Percentiles rank a stretch among this genome's conserved stretches.
These are phyloP conservation scores for Craniophora ligustri DNA, from an alignment of 2,888 invertebrate species.

Conservation along the genomic window DNA sequence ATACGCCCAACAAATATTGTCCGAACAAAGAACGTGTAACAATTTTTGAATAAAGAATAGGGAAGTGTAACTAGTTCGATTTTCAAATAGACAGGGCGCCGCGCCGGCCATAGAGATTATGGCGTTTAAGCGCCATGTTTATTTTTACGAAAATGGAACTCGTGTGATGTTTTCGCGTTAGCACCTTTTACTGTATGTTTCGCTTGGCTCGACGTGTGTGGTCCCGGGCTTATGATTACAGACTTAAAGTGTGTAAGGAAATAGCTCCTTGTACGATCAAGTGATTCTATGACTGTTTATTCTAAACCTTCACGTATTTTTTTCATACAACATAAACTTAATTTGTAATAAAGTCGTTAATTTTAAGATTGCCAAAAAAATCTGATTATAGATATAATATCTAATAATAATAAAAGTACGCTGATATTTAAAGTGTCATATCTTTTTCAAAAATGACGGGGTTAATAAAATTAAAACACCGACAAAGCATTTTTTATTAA, in stretches of 20 bases:
- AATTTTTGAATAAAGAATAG: constrained; percentile 76
- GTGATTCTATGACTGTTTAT: constrained; percentile 39
- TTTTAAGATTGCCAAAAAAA: neutral
- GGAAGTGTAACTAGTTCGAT: constrained; percentile 76
- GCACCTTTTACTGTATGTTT: constrained; percentile 84
- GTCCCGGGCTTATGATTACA: constrained; percentile 60
- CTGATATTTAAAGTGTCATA: neutral
- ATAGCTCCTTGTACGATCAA: constrained; percentile 40
- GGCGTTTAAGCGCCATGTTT: constrained; percentile 80
- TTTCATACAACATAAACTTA: too few species aligned
- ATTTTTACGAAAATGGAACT: constrained; percentile 79
- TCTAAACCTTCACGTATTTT: too few species aligned
- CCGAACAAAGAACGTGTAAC: constrained; percentile 80
- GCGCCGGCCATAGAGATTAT: constrained; percentile 79
- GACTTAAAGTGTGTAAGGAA: constrained; percentile 40
- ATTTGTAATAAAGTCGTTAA: neutral
- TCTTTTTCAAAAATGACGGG: neutral
- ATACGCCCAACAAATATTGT: constrained; percentile 75
- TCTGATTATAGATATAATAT: neutral
- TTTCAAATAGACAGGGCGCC: constrained; percentile 80
- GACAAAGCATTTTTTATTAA: constrained; percentile 35
- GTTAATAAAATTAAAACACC: constrained; percentile 16
- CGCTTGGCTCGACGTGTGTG: constrained; percentile 82
- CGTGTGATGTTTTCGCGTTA: constrained; percentile 82
- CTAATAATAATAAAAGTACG: too few species aligned